A percentile compares a stretch with the other conserved stretches of the same genome.
Evolutionary conservation across 1,140 invertebrate species (phyloP).

Genomic region (Ceratina calcarata): DNA sequence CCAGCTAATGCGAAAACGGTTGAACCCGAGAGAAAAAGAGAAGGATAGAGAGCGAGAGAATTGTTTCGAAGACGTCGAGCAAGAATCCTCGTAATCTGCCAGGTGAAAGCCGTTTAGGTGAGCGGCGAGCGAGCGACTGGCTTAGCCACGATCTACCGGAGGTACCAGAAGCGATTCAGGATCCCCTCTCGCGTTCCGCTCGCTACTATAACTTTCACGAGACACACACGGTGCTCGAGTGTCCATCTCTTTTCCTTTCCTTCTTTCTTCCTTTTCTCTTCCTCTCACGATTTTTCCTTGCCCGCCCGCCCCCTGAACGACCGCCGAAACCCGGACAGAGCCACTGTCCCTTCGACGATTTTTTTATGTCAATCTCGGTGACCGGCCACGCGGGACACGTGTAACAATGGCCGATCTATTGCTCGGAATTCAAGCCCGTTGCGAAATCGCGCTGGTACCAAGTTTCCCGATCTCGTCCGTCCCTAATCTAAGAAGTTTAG

Average conservation of each 20-base stretch:
- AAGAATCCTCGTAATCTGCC: conserved; percentile 51
- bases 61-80: conserved; percentile 17
- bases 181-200: conserved; percentile 25
- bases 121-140: conserved; percentile 59
- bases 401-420: conserved; percentile 27
- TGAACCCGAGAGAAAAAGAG: background rate
- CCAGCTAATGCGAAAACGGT: background rate
- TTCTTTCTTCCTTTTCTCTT: background rate
- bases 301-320: background rate
- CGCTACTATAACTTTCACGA: conserved; percentile 57
- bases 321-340: background rate
- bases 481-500: background rate
- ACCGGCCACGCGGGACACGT: background rate
- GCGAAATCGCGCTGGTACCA: background rate
- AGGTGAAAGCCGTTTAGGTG: conserved; percentile 64
- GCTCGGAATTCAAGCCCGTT: background rate
- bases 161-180: conserved; percentile 58
- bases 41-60: background rate
- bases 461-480: background rate
- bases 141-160: conserved; percentile 56
- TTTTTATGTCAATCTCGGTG: conserved; percentile 22
- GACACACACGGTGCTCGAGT: conserved; percentile 48
- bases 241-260: conserved; percentile 36
- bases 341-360: conserved; percentile 31
- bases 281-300: conserved; percentile 21